phyloP scores from a whole-genome alignment of 2,888 invertebrate genomes.

The Trissonchulus latispiculum region DNA sequence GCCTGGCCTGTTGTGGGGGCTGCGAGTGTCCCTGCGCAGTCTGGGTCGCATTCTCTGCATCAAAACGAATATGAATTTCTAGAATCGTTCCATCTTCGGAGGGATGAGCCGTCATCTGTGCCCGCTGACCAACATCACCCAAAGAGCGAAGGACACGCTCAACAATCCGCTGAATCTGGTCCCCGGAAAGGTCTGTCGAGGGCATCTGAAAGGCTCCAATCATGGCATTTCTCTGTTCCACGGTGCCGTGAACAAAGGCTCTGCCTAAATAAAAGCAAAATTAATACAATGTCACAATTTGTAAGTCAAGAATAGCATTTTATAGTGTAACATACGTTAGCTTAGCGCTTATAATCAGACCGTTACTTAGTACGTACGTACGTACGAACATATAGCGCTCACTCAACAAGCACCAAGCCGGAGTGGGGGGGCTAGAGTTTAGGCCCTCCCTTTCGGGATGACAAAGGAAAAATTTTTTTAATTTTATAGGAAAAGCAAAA shows the following conservation, averaged over 20 bases:
- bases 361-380: too few species aligned
- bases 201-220: background rate
- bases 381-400: too few species aligned
- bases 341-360: too few species aligned
- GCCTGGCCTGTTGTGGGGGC: background rate
- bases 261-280: too few species aligned
- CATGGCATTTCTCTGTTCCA: background rate
- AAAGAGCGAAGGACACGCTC: conserved; percentile 45
- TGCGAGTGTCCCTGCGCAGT: background rate
- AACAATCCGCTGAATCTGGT: conserved; percentile 42
- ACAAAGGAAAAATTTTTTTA: too few species aligned
- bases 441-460: too few species aligned
- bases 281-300: too few species aligned
- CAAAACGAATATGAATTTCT: background rate
- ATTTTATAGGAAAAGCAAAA: too few species aligned
- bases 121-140: conserved; percentile 46
- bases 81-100: conserved; percentile 33
- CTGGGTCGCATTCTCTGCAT: background rate
- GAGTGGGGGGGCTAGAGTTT: too few species aligned
- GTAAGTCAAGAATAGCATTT: too few species aligned
- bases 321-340: too few species aligned
- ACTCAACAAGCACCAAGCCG: too few species aligned
- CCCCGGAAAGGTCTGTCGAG: background rate
- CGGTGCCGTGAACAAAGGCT: background rate
- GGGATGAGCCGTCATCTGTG: conserved; percentile 43